These are phyloP conservation scores for Chaetogeoica ovagalla DNA, from an alignment of 2,888 invertebrate genomes.

Conservation along the genomic window DNA sequence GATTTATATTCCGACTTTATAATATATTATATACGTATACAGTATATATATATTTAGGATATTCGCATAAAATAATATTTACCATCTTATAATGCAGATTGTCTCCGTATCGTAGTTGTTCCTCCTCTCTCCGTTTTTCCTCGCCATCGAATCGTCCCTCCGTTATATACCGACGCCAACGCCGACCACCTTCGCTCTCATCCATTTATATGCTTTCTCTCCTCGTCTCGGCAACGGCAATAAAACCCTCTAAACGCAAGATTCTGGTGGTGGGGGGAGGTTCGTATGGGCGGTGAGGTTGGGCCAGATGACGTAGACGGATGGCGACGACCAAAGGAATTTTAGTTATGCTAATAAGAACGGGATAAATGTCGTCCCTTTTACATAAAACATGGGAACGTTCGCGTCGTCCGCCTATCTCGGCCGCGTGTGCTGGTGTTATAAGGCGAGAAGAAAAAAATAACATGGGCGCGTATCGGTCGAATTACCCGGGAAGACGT, in stretches of 20 bases:
- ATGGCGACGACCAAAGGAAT: slow-evolving; percentile 44
- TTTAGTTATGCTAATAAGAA: slow-evolving; percentile 52
- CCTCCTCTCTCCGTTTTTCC: no score
- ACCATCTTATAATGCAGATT: slow-evolving; percentile 44
- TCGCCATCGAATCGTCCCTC: neutral
- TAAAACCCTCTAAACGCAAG: slow-evolving; percentile 22
- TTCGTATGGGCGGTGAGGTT: neutral
- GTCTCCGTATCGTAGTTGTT: slow-evolving; percentile 4
- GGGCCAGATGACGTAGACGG: slow-evolving; percentile 45
- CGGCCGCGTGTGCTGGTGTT: neutral
- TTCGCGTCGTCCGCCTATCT: neutral
- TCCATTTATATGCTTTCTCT: no score
- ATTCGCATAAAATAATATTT: slow-evolving; percentile 51
- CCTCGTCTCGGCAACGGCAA: neutral
- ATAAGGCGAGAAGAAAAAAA: neutral
- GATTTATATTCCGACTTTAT: slow-evolving; percentile 34
- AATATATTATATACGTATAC: neutral
- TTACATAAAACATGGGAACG: slow-evolving; percentile 45
- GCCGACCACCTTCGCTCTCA: no score
- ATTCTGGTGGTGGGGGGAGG: neutral
- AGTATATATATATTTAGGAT: neutral
- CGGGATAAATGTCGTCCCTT: slow-evolving; percentile 44
- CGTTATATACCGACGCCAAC: no score
- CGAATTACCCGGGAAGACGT: neutral
- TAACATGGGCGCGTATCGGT: neutral